Conservation (phyloP, 1,140 invertebrate species). For the Bombus terrestris region DNA sequence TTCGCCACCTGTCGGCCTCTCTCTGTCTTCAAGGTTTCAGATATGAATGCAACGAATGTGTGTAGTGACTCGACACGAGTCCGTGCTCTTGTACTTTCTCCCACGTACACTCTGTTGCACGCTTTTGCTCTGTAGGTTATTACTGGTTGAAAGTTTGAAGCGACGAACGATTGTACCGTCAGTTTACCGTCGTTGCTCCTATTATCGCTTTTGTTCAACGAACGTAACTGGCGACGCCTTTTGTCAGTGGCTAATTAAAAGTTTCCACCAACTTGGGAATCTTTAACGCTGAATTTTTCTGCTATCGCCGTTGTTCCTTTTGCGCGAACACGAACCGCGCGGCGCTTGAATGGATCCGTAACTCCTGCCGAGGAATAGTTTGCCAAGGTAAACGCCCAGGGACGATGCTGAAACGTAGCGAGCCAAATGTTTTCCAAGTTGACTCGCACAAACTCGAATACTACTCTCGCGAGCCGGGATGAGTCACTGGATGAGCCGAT, state of each 20-base stretch:
- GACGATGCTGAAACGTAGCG: neutral
- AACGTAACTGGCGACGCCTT: slow-evolving; percentile 21
- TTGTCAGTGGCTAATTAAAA: slow-evolving; percentile 36
- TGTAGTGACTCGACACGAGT: neutral
- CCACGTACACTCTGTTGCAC: neutral
- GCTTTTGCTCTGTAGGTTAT: slow-evolving; percentile 17
- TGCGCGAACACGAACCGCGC: neutral
- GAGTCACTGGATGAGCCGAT: slow-evolving; percentile 46
- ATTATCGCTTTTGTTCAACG: slow-evolving; percentile 21
- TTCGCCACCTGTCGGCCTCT: slow-evolving; percentile 19
- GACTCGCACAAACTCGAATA: neutral
- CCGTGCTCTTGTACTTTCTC: slow-evolving; percentile 28
- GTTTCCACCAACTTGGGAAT: slow-evolving; percentile 23
- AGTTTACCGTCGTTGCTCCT: slow-evolving; percentile 26
- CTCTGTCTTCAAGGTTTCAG: slow-evolving; percentile 19
- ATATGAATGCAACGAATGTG: slow-evolving; percentile 28
- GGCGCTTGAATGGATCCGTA: slow-evolving; percentile 4
- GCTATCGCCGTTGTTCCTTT: neutral
- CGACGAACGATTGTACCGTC: slow-evolving; percentile 22
- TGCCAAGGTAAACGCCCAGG: slow-evolving; percentile 18
- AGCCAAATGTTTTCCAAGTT: slow-evolving; percentile 21
- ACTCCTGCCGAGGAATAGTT: slow-evolving; percentile 9
- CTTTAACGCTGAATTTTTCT: slow-evolving; percentile 31
- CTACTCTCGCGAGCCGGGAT: neutral
- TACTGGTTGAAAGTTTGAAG: slow-evolving; percentile 36